A percentile compares a stretch with the other conserved stretches of the same genome.
These are phyloP conservation scores for Sebastes cheni DNA, from an alignment of 2,797 vertebrate genomes.

Conservation along the genomic window DNA sequence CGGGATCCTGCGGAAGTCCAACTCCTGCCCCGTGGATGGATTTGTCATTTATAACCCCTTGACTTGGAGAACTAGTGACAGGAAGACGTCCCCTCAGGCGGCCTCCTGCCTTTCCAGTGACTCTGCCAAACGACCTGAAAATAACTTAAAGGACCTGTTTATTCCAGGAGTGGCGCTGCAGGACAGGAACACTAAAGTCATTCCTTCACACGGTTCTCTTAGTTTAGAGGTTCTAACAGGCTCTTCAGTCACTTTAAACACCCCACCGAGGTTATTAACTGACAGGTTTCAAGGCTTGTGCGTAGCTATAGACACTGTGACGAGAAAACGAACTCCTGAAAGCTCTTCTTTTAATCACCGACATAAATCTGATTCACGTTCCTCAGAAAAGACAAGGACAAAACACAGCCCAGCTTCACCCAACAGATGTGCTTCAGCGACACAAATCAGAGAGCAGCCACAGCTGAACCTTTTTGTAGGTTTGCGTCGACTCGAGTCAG, in stretches of 20 bases:
- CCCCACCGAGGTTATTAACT: conserved; percentile 21
- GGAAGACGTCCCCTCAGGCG: conserved; percentile 24
- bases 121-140: conserved; percentile 24
- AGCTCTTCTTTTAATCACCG: not conserved
- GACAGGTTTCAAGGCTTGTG: conserved; percentile 44
- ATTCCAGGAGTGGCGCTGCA: conserved; percentile 74
- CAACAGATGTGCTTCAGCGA: no score
- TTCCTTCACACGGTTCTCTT: not conserved
- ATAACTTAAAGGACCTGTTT: conserved; percentile 62
- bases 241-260: not conserved
- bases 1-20: conserved; percentile 71
- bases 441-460: not conserved
- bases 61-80: conserved; percentile 49
- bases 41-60: conserved; percentile 77
- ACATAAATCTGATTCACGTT: not conserved
- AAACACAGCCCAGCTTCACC: not conserved
- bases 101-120: conserved; percentile 15
- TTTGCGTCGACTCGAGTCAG: not conserved
- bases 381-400: not conserved
- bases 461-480: conserved; percentile 12
- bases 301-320: conserved; percentile 16
- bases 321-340: not conserved
- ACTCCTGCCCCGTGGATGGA: conserved; percentile 81
- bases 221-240: conserved; percentile 17
- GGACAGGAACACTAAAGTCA: conserved; percentile 11